Percentiles rank a stretch among this genome's conserved stretches.
Conservation (phyloP, 2,113 vertebrate species). For the Oryzias melastigma region DNA sequence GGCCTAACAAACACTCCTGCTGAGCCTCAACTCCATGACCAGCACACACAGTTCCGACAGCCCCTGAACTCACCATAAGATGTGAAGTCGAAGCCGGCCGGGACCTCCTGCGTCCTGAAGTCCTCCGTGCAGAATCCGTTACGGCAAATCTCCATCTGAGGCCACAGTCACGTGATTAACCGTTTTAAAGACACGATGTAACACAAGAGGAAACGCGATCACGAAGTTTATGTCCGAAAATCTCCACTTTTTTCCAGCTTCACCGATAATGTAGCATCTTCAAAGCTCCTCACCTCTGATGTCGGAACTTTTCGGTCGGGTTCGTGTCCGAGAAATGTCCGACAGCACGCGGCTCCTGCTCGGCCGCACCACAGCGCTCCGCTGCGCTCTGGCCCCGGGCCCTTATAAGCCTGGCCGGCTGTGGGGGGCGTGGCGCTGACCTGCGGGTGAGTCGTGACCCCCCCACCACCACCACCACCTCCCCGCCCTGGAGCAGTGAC, state of each 20-base stretch:
- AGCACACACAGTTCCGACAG: constrained; percentile 3
- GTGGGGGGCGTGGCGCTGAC: constrained; percentile 46
- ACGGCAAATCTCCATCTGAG: constrained; percentile 78
- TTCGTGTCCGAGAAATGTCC: neutral
- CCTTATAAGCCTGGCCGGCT: constrained; percentile 66
- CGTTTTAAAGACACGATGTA: neutral
- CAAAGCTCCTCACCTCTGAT: neutral
- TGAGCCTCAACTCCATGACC: neutral
- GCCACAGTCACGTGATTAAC: constrained; percentile 1
- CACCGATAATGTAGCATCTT: neutral
- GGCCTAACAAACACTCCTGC: constrained; percentile 7
- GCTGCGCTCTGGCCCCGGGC: constrained; percentile 21
- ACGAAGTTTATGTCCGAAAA: neutral
- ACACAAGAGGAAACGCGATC: neutral
- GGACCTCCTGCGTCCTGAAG: constrained; percentile 80
- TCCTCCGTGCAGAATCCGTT: constrained; percentile 76
- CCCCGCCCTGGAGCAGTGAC: constrained; percentile 11
- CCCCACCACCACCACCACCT: neutral
- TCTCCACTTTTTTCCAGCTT: neutral
- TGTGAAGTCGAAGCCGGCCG: constrained; percentile 77
- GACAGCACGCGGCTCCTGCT: neutral
- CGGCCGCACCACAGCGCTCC: constrained; percentile 26
- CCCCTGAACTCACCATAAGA: constrained; percentile 72
- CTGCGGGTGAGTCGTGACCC: constrained; percentile 74
- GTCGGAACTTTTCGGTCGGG: neutral